A percentile compares a stretch with the other conserved stretches of the same genome.
Conservation (phyloP, 2,797 vertebrate species). For the Geotrypetes seraphini region DNA sequence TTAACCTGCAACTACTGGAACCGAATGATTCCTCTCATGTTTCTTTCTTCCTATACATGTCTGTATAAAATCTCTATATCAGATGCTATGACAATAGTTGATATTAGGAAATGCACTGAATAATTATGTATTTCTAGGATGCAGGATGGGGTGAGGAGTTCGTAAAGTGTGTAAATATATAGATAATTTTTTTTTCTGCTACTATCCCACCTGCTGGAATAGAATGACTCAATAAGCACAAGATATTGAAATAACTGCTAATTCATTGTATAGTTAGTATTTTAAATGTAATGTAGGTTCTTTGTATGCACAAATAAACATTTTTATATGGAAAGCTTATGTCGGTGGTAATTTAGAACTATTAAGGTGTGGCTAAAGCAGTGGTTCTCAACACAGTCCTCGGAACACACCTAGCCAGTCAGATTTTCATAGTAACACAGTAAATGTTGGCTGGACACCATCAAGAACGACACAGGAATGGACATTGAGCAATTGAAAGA, state of each 20-base stretch:
- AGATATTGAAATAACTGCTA: slow-evolving; percentile 32
- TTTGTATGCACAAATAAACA: slow-evolving; percentile 36
- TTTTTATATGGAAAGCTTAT: too few relatives aligned
- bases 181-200: slow-evolving; percentile 38
- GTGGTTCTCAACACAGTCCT: too few relatives aligned
- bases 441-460: too few relatives aligned
- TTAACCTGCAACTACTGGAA: too few relatives aligned
- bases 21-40: too few relatives aligned
- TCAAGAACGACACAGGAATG: too few relatives aligned
- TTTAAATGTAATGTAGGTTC: slow-evolving; percentile 45
- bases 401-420: too few relatives aligned
- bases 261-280: slow-evolving; percentile 43
- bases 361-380: too few relatives aligned
- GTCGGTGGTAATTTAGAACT: too few relatives aligned
- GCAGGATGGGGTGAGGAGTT: slow-evolving; percentile 31
- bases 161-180: slow-evolving; percentile 37
- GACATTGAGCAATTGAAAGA: too few relatives aligned
- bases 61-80: slow-evolving; percentile 30
- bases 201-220: slow-evolving; percentile 48
- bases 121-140: slow-evolving; percentile 39
- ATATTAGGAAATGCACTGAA: slow-evolving; percentile 61
- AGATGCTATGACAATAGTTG: slow-evolving; percentile 45
- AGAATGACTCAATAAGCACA: slow-evolving; percentile 63
- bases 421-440: too few relatives aligned
- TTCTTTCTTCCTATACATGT: not conserved